Evolutionary conservation across 2,797 vertebrate species (phyloP).

Genomic region (Dromococcyx pavoninus): DNA sequence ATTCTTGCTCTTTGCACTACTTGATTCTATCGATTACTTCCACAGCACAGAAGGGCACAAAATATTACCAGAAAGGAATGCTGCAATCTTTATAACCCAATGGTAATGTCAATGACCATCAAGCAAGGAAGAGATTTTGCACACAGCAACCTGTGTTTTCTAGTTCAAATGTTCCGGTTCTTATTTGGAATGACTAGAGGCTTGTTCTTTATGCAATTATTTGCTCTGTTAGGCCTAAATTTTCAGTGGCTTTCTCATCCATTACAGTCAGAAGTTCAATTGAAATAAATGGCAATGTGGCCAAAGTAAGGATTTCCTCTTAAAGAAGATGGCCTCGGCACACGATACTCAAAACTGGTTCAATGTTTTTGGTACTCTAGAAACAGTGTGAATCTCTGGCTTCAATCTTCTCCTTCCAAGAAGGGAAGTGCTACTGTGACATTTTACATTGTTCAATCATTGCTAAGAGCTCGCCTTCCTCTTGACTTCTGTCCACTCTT

Average conservation of each 20-base stretch:
- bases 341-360: neutral
- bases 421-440: neutral
- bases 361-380: neutral
- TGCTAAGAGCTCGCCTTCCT: neutral
- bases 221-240: constrained; percentile 29
- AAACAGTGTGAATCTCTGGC: neutral
- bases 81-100: neutral
- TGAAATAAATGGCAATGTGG: neutral
- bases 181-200: neutral
- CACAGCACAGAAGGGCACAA: neutral
- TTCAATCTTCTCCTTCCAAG: neutral
- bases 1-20: neutral
- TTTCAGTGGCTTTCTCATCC: neutral
- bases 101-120: neutral
- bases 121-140: neutral
- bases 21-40: neutral
- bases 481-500: neutral
- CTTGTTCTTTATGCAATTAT: constrained; percentile 29
- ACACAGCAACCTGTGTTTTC: neutral
- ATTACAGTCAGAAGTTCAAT: neutral
- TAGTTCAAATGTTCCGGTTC: constrained; percentile 5
- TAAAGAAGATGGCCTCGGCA: neutral
- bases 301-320: neutral
- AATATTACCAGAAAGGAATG: neutral
- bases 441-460: neutral